Percentiles rank a stretch among this genome's conserved stretches.
phyloP scores from a whole-genome alignment of 2,888 invertebrate species.

The Thysanoteuthis rhombus region DNA sequence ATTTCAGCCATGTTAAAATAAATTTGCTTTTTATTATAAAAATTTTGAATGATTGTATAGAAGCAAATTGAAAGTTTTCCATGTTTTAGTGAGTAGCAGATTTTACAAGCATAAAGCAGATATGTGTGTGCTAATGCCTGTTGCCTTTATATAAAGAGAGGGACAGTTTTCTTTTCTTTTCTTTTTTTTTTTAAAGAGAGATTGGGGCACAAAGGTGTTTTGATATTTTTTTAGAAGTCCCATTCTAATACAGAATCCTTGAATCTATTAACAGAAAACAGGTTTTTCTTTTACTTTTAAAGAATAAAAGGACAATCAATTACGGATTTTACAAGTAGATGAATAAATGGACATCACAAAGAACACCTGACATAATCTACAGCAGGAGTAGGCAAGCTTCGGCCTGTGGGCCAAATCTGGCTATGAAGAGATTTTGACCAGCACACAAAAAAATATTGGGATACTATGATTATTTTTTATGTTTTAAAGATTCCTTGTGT shows the following conservation, averaged over 20 bases:
- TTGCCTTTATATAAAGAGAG: not conserved
- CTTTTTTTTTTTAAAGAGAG: too few species aligned
- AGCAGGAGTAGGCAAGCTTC: too few species aligned
- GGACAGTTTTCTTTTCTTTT: not conserved
- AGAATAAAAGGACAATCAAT: not conserved
- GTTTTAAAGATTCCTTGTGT: too few species aligned
- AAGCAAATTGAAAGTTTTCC: not conserved
- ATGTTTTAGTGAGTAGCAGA: not conserved
- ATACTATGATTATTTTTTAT: too few species aligned
- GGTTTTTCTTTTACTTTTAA: not conserved
- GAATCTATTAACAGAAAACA: not conserved
- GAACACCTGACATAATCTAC: too few species aligned
- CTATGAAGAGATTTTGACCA: too few species aligned
- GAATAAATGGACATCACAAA: not conserved
- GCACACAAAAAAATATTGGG: too few species aligned
- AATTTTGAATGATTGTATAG: not conserved
- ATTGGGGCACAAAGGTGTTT: not conserved
- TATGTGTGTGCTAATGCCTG: not conserved
- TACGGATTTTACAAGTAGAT: not conserved
- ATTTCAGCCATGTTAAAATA: not conserved
- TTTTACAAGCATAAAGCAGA: not conserved
- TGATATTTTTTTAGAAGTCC: too few species aligned
- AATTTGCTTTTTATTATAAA: not conserved
- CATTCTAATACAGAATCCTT: not conserved
- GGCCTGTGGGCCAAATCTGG: too few species aligned